Evolutionary conservation across 2,797 vertebrate species (phyloP), one percentile per base, ranked within the genome.

Genomic region (Dendrocincla fuliginosa): DNA sequence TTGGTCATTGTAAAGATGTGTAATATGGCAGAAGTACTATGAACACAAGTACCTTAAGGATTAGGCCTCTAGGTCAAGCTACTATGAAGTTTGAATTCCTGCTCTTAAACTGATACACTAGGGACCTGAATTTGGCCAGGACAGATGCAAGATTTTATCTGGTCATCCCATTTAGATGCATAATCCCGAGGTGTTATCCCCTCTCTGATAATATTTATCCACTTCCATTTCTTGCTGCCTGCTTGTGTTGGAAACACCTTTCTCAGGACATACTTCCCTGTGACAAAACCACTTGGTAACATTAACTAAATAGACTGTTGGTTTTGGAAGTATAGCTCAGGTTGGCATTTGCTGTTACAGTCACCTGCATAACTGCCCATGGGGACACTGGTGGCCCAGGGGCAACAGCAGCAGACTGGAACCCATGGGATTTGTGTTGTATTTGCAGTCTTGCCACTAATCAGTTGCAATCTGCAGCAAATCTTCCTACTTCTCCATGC

Each of bases 341-440:
- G 10, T 28, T 6, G 37, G 9, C 6, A 57, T 35, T 16, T 12
- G 8, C 5, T 35, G 13, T 53, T 69, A 20, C 9, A 61, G 64
- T 16, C 7, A 10, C 5, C 28, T 41, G 10, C 5, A 8, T 16
- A 59, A 24, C 6, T 30, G 7, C 20, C n/a, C 44, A 12, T 0
- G 0, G 23, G 19, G 27, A 52, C 28, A 16, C 15, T 75, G 74
- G 10, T 65, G 28, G 46, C 32, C 32, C 49, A 49, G 30, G 23
- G 11, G 39, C 17, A 23, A 42, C 7, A 71, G 25, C 39, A 82
- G 39, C 47, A 90, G 33, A 11, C 24, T 28, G 11, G 22, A 53
- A 52, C 9, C 16, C 17, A 5, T 18, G 47, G 53, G 32, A 35
- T 76, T 46, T 75, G 18, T 30, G 25, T 35, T 74, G 2, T 60